Evolutionary conservation across 2,113 vertebrate genomes (phyloP), one percentile per base, ranked within the genome.

Genomic region (Pseudopodoces humilis): DNA sequence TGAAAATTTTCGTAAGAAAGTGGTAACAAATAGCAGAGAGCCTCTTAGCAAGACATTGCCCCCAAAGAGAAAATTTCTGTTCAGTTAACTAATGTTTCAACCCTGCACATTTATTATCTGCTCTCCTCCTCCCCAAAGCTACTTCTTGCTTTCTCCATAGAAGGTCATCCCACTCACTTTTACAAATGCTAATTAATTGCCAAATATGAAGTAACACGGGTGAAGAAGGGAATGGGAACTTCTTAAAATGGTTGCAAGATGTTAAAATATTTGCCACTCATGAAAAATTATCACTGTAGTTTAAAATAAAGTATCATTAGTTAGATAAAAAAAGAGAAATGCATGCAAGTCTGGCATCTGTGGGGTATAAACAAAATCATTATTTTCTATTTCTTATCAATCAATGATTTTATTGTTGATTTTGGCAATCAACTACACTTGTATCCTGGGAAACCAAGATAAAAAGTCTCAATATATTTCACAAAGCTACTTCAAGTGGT

Each of bases 201-300:
- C 0, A 0, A 47, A 49, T 15, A 23, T 14, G 2, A 69, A 82
- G 8, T 60, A 47, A 39, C 4, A 65, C 0, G 6, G 41, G 19
- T 65, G 55, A 92, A 77, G 30, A 69, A 74, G 23, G 15, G 39
- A 80, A 46, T 47, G 13, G 22, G 14, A 86, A 39, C 13, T 62
- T 77, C 46, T 65, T 86, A 31, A 52, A 94, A 72, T 41, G 13
- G 9, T 70, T 77, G 37, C 17, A 69, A 62, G 60, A 64, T 22
- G 41, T 46, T 28, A 67, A 83, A 39, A 5, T 10, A 9, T 47
- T 81, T 81, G 25, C 17, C 23, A 46, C 22, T 74, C 30, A 15
- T 19, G 41, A 64, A 69, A 83, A 94, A 77, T 24, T 39, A 30
- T 20, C 7, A 43, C 10, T 31, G 3, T 10, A 43, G 25, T 65